Base-by-base conservation (phyloP, 2,113 vertebrate genomes). In the Atherinomorus stipes region DNA sequence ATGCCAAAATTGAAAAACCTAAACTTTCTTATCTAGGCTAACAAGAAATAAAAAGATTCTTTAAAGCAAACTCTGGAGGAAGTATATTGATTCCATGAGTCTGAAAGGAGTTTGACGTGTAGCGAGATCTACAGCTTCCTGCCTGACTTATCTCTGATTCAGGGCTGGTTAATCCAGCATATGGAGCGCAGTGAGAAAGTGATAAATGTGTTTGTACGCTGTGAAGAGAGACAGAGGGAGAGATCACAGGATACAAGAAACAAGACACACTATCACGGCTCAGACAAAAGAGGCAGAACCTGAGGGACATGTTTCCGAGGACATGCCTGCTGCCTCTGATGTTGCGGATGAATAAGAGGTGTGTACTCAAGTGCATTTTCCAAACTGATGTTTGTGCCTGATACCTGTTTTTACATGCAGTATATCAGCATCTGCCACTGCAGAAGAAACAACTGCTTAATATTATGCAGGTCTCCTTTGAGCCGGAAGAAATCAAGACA, bases 211-310 rank as follows among this genome's bases (percentile, higher is more conserved):
- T 84, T 77, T 70, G 77, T 81, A n/a, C 54, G 59, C 72, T 70
- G 76, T 23, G 74, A 82, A 57, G 66, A 66, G 80, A 74, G 71
- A 85, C 69, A 79, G 54, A 85, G 67, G 59, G 69, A 77, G 64
- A 85, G 74, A 90, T 90, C 86, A 87, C 76, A 85, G 76, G 78
- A 85, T 84, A 85, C 74, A 73, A 86, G 73, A 63, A 78, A 84
- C 76, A 64, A 85, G 81, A 74, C 68, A 11, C 51, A 4, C 57
- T 58, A 83, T 83, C 80, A 76, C 71, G 80, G 73, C n/a, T 18
- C n/a, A 84, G 80, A 88, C 85, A 82, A 81, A 78, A 66, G 79
- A 86, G 74, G 71, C 76, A 72, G 71, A 85, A 88, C 78, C 78
- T 87, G 64, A 71, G 78, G 83, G 86, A 85, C 68, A 0, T 82